Conservation (phyloP, 2,113 vertebrate genomes). For the Peromyscus maniculatus region DNA sequence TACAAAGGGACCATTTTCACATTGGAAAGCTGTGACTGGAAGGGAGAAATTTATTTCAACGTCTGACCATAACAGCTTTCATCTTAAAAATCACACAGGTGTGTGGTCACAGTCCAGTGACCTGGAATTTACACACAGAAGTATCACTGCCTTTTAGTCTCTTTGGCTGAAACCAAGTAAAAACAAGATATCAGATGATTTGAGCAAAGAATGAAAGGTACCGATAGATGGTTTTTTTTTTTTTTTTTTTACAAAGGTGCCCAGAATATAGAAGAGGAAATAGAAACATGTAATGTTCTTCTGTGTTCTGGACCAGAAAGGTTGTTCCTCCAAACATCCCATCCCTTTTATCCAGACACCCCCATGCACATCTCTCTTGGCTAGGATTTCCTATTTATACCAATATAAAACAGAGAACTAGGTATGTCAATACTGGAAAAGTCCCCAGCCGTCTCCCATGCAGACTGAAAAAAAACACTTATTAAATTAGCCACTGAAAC, state of each 20-base stretch:
- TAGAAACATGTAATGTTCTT: no score
- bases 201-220: not conserved
- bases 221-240: not conserved
- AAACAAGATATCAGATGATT: not conserved
- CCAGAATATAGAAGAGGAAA: not conserved
- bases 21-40: not conserved
- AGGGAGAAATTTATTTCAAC: not conserved
- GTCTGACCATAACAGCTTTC: not conserved
- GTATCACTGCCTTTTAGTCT: not conserved
- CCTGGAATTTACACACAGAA: not conserved
- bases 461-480: not conserved
- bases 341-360: not conserved
- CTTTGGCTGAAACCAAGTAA: not conserved
- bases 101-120: not conserved
- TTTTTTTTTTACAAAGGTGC: not conserved
- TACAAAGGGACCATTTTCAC: not conserved
- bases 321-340: not conserved
- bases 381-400: no score
- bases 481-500: not conserved
- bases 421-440: not conserved
- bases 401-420: not conserved
- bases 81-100: not conserved
- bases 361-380: no score
- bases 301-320: accelerated
- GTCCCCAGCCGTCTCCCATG: not conserved